phyloP scores from a whole-genome alignment of 2,797 vertebrate species.

The Phataginus tricuspis region DNA sequence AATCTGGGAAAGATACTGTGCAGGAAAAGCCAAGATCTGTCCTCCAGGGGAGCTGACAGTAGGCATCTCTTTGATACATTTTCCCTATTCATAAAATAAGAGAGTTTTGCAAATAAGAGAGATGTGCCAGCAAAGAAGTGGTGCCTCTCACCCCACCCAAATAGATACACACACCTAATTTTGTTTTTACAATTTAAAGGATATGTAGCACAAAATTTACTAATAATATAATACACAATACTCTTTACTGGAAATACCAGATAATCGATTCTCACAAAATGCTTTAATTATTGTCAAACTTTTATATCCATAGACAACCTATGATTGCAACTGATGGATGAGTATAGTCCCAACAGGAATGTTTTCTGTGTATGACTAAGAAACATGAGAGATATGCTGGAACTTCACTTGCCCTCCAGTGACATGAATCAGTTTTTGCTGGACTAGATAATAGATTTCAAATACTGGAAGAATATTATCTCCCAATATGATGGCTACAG shows the following conservation, averaged over 20 bases:
- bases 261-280: background rate
- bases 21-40: background rate
- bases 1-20: background rate
- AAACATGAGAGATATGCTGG: background rate
- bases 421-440: background rate
- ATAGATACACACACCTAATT: background rate
- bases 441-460: background rate
- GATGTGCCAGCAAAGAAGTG: background rate
- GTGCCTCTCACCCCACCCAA: background rate
- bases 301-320: background rate
- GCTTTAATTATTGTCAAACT: background rate
- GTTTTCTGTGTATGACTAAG: background rate
- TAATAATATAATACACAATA: background rate
- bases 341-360: background rate
- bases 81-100: background rate
- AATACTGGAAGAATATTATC: background rate
- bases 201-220: background rate
- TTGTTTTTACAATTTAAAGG: constrained; percentile 7
- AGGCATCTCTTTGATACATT: background rate
- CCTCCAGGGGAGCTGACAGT: background rate
- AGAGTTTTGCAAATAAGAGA: background rate
- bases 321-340: background rate
- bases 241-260: background rate
- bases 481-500: background rate
- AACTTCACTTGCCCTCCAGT: background rate